These are phyloP conservation scores for Drosophila simulans DNA, from an alignment of 1,140 invertebrate genomes.

Conservation along the genomic window DNA sequence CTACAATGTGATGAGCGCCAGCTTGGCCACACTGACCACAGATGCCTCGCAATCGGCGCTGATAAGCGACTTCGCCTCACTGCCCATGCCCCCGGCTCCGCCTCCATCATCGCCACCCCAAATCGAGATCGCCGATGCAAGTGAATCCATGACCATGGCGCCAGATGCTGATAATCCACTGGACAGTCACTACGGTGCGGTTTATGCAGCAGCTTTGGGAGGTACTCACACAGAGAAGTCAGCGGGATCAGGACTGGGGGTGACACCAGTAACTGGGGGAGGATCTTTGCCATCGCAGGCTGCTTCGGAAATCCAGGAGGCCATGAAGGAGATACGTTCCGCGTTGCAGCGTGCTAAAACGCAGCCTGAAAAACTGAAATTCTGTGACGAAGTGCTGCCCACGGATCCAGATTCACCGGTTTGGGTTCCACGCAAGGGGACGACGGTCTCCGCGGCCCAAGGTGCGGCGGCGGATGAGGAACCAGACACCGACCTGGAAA, in stretches of 20 bases:
- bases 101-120: conserved; percentile 53
- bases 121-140: conserved; percentile 38
- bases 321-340: conserved; percentile 92
- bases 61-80: conserved; percentile 55
- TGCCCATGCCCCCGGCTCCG: conserved; percentile 43
- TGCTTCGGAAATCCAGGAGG: conserved; percentile 87
- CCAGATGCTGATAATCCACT: conserved; percentile 1
- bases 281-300: conserved; percentile 59
- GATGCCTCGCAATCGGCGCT: conserved; percentile 46
- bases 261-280: not conserved
- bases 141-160: conserved; percentile 13
- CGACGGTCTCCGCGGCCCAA: not conserved
- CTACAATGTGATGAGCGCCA: conserved; percentile 50
- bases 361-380: conserved; percentile 81
- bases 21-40: conserved; percentile 42
- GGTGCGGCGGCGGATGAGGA: conserved; percentile 87
- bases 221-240: conserved; percentile 40
- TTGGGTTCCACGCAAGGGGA: conserved; percentile 78
- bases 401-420: conserved; percentile 76
- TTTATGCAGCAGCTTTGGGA: conserved; percentile 60
- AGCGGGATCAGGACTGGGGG: not conserved
- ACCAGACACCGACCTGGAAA: conserved; percentile 94
- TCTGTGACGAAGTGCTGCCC: conserved; percentile 75
- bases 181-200: conserved; percentile 55
- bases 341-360: conserved; percentile 89